Conservation (phyloP, 2,113 vertebrate genomes). For the Rissa tridactyla region DNA sequence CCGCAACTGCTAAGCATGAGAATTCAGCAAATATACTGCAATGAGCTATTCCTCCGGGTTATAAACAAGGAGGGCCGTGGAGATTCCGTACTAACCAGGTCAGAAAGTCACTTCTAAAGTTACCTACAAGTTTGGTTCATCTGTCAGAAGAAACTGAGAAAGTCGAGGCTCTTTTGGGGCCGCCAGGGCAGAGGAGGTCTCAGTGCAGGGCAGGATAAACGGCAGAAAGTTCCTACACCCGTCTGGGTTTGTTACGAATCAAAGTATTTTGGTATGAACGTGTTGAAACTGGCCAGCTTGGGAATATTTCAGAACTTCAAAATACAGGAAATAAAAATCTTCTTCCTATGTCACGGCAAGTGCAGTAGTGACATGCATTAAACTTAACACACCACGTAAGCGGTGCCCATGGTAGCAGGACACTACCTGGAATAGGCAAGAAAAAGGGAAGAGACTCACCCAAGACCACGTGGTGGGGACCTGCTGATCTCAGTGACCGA, state of each 20-base stretch:
- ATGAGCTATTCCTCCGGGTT: not conserved
- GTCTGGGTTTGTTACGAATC: not conserved
- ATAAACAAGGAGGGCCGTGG: not conserved
- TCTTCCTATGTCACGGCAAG: fast-evolving
- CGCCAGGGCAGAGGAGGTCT: not conserved
- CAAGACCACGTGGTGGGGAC: not conserved
- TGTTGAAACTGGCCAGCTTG: not conserved
- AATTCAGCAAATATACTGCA: not conserved
- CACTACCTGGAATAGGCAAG: not conserved
- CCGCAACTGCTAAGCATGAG: not conserved
- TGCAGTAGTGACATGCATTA: fast-evolving
- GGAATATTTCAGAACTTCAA: not conserved
- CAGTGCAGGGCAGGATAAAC: not conserved
- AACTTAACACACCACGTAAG: fast-evolving
- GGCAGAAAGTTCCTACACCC: not conserved
- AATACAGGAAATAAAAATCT: not conserved
- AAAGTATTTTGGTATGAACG: not conserved
- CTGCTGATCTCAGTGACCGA: not conserved
- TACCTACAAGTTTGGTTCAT: not conserved
- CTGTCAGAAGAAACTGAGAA: not conserved
- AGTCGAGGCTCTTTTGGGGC: not conserved
- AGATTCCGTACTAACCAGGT: not conserved
- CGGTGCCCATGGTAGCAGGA: fast-evolving
- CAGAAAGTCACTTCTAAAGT: not conserved
- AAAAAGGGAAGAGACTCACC: not conserved